Evolutionary conservation across 2,113 vertebrate genomes (phyloP).

Genomic region (Notothenia rossii): DNA sequence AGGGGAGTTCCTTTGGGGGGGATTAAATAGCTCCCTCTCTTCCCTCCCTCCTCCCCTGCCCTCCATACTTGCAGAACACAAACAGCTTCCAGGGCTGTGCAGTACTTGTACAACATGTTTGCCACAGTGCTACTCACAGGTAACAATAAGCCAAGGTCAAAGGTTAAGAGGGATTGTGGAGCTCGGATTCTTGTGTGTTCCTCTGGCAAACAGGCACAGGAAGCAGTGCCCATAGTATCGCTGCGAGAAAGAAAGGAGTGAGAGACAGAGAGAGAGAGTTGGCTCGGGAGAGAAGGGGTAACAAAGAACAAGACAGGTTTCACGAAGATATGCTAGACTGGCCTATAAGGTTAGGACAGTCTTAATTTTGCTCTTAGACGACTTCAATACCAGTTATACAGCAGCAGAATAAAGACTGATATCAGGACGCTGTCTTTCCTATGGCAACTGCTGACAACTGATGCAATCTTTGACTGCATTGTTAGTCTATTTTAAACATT

Average conservation of each 20-base stretch:
- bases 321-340: constrained; percentile 27
- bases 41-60: constrained; percentile 78
- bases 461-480: not conserved
- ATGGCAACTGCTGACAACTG: no score
- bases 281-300: constrained; percentile 51
- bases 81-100: constrained; percentile 83
- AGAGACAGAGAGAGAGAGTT: constrained; percentile 45
- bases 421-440: no score
- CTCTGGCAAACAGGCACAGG: constrained; percentile 67
- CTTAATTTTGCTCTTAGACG: constrained; percentile 12
- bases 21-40: constrained; percentile 86
- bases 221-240: constrained; percentile 70
- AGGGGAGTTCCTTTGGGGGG: constrained; percentile 88
- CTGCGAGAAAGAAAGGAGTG: constrained; percentile 63
- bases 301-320: constrained; percentile 51
- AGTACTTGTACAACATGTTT: constrained; percentile 76
- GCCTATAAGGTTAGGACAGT: constrained; percentile 32
- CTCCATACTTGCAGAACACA: constrained; percentile 80
- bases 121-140: constrained; percentile 81
- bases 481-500: constrained; percentile 12
- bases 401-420: no score
- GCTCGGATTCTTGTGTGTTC: constrained; percentile 73
- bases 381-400: not conserved
- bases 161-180: constrained; percentile 84
- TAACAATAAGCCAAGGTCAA: constrained; percentile 83